A percentile compares a stretch with the other conserved stretches of the same genome.
Conservation (phyloP, 2,888 invertebrate genomes). For the Sabatieria punctata region DNA sequence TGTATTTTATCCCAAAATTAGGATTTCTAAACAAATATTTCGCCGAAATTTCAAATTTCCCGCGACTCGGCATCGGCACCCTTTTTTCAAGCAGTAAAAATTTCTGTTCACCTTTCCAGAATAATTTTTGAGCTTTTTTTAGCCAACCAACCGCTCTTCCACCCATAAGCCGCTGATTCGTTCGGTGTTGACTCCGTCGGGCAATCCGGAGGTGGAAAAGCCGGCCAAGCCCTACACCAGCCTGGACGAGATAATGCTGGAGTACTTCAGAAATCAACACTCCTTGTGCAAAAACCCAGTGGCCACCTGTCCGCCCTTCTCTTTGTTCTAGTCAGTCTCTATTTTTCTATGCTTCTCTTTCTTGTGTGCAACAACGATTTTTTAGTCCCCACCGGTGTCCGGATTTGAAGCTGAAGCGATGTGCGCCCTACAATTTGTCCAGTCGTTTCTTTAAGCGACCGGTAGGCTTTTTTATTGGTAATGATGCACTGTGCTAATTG, state of each 20-base stretch:
- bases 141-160: too few species aligned
- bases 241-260: constrained; percentile 78
- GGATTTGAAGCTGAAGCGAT: constrained; percentile 53
- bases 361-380: constrained; percentile 13
- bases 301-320: constrained; percentile 89
- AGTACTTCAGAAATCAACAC: constrained; percentile 91
- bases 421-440: constrained; percentile 53
- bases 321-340: constrained; percentile 58
- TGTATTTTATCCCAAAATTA: too few species aligned
- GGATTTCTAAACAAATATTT: too few species aligned
- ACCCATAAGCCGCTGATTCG: too few species aligned
- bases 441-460: constrained; percentile 45
- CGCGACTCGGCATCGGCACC: too few species aligned
- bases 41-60: too few species aligned
- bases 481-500: constrained; percentile 3
- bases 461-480: constrained; percentile 18
- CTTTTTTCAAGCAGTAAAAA: too few species aligned
- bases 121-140: too few species aligned
- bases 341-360: neutral
- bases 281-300: constrained; percentile 94
- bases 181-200: too few species aligned
- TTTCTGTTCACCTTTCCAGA: too few species aligned
- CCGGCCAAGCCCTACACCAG: constrained; percentile 42
- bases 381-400: constrained; percentile 85
- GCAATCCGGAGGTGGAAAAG: neutral